Base-by-base conservation (phyloP, 2,888 invertebrate species). In the Clusia tigrina region DNA sequence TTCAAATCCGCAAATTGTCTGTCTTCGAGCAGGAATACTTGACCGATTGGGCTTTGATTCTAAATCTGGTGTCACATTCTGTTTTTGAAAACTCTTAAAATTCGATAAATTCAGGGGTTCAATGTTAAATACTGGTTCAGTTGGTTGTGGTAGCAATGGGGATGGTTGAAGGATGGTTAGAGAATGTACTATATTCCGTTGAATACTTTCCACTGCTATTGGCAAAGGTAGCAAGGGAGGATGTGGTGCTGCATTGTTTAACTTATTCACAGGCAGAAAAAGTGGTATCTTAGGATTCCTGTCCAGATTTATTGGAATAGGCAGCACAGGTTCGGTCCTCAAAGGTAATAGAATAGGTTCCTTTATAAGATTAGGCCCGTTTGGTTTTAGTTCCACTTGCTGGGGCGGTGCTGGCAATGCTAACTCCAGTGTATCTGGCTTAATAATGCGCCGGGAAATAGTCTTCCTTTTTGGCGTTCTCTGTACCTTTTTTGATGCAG, bases 391-490 rank as follows among this genome's bases (percentile, higher is more conserved):
- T 42, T n/a, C 42, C 42, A 42, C 42, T 3, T 10, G 12, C n/a
- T 42, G 3, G 10, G 42, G 48, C 5, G 5, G 18, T 48, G 15
- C 18, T 48, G 22, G 48, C 18, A 48, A 6, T 25, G 23, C 25
- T 5, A n/a, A 18, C 38, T 58, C 22, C 6, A 55, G 2, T 9
- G 55, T 58, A 58, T 68, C 68, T 22, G 73, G 67, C 63, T 83
- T 80, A 23, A 83, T 76, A 38, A 83, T 81, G 52, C 77, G 78
- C n/a, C 83, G 64, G 0, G 80, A 80, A 15, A 77, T 68, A 1
- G 81, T 73, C 68, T 83, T 83, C 18, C 83, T 72, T 37, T 83
- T 83, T 2, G 81, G 78, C 42, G 76, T 73, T 69, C 81, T 76
- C 24, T 61, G 58, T 15, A 64, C 64, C n/a, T 26, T 67, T 1